These are phyloP conservation scores for Chromoteleia sp. DNA, from an alignment of 2,888 invertebrate species.

Conservation along the genomic window DNA sequence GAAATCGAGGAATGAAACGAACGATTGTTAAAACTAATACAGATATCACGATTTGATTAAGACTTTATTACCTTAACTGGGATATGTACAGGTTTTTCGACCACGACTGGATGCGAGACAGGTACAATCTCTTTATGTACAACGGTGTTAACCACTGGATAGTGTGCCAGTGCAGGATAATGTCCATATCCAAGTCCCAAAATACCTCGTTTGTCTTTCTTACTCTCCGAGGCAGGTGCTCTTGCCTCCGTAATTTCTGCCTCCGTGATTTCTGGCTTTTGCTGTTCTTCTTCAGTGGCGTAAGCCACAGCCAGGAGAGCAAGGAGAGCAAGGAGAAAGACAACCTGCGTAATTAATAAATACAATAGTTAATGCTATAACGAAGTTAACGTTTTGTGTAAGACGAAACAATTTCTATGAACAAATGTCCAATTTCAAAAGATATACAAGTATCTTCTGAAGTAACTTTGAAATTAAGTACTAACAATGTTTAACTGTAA, in stretches of 20 bases:
- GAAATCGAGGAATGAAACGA: no score
- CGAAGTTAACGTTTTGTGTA: background rate
- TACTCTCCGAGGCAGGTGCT: constrained; percentile 75
- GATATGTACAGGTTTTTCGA: constrained; percentile 85
- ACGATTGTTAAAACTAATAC: constrained; percentile 20
- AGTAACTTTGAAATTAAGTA: no score
- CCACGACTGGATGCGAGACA: constrained; percentile 86
- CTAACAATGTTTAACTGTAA: no score
- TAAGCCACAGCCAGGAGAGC: constrained; percentile 83
- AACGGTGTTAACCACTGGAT: constrained; percentile 80
- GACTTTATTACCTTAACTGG: constrained; percentile 81
- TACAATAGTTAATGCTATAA: constrained; percentile 13
- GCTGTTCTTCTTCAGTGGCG: constrained; percentile 73
- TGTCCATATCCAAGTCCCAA: constrained; percentile 81
- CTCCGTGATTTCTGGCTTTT: constrained; percentile 74
- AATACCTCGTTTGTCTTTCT: constrained; percentile 83
- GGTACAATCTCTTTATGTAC: constrained; percentile 86
- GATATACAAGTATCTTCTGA: no score
- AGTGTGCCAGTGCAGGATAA: constrained; percentile 72
- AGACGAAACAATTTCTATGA: no score
- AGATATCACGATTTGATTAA: constrained; percentile 28
- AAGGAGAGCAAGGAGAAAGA: constrained; percentile 81
- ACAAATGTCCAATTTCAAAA: no score
- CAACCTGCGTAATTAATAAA: constrained; percentile 77
- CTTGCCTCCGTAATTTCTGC: constrained; percentile 71